phyloP scores from a whole-genome alignment of 2,888 invertebrate genomes.

The Cantharis nigra region DNA sequence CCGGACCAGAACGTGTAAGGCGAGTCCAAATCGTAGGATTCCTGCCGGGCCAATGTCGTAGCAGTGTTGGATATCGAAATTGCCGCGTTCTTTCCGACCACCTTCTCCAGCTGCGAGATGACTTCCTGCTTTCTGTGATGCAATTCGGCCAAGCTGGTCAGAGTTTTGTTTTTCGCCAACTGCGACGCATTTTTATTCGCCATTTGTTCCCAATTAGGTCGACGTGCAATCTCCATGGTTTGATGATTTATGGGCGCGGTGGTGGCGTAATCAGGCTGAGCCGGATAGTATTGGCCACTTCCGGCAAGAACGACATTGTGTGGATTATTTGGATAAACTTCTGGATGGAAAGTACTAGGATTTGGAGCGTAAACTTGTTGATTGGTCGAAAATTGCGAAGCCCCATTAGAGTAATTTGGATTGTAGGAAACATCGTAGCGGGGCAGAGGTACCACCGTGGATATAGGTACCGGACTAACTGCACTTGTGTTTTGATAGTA shows the following conservation, averaged over 20 bases:
- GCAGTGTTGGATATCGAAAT: slow-evolving; percentile 54
- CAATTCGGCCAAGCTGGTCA: slow-evolving; percentile 62
- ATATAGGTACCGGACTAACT: slow-evolving; percentile 47
- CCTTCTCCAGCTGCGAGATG: slow-evolving; percentile 64
- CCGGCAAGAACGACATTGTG: slow-evolving; percentile 46
- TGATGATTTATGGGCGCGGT: slow-evolving; percentile 42
- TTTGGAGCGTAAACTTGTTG: slow-evolving; percentile 48
- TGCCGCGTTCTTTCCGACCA: slow-evolving; percentile 59
- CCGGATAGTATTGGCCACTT: slow-evolving; percentile 49
- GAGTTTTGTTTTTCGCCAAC: slow-evolving; percentile 45
- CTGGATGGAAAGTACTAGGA: slow-evolving; percentile 45
- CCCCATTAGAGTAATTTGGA: slow-evolving; percentile 39
- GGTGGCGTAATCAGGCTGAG: slow-evolving; percentile 47
- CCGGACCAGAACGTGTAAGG: slow-evolving; percentile 53
- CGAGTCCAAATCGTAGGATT: slow-evolving; percentile 47
- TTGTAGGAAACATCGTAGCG: slow-evolving; percentile 49
- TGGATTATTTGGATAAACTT: slow-evolving; percentile 48
- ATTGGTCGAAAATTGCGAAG: slow-evolving; percentile 42
- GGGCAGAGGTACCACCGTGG: slow-evolving; percentile 50
- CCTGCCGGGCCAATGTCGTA: slow-evolving; percentile 51
- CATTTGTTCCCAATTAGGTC: slow-evolving; percentile 44
- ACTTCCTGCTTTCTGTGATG: slow-evolving; percentile 67
- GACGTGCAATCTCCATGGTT: slow-evolving; percentile 34
- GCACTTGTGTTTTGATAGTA: slow-evolving; percentile 47
- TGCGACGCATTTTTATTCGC: slow-evolving; percentile 42